Evolutionary conservation across 1,140 invertebrate genomes (phyloP).

Genomic region (Mamestra configurata): DNA sequence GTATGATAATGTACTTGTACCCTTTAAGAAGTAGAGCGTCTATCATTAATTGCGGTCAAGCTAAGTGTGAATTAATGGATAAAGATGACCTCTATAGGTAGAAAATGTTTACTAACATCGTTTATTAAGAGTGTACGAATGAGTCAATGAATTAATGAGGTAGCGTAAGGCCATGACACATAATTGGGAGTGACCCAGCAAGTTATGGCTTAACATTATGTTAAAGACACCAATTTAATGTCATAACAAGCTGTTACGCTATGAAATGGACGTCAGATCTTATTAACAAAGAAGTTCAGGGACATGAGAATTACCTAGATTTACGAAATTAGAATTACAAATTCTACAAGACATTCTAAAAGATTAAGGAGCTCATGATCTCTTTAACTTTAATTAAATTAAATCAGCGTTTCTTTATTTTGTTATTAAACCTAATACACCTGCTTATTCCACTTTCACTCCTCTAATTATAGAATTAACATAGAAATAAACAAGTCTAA

Average conservation of each 20-base stretch:
- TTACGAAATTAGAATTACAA: neutral
- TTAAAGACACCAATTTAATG: neutral
- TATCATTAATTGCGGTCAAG: conserved; percentile 14
- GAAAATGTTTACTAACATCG: conserved; percentile 32
- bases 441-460: neutral
- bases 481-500: neutral
- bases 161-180: conserved; percentile 17
- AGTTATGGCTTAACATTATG: neutral
- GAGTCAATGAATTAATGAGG: conserved; percentile 34
- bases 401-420: neutral
- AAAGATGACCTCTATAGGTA: conserved; percentile 20
- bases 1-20: conserved; percentile 2
- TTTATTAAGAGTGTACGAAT: conserved; percentile 6
- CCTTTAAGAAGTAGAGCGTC: conserved; percentile 26
- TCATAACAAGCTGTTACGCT: conserved; percentile 7
- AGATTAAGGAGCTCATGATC: too few relatives aligned
- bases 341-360: neutral
- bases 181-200: conserved; percentile 15
- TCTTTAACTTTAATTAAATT: too few relatives aligned
- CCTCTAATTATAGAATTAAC: neutral
- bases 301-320: neutral
- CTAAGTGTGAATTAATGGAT: conserved; percentile 21
- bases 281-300: neutral
- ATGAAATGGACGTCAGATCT: neutral
- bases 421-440: too few relatives aligned